These are phyloP conservation scores for Linyphia triangularis DNA, from an alignment of 2,888 invertebrate genomes.

Conservation along the genomic window DNA sequence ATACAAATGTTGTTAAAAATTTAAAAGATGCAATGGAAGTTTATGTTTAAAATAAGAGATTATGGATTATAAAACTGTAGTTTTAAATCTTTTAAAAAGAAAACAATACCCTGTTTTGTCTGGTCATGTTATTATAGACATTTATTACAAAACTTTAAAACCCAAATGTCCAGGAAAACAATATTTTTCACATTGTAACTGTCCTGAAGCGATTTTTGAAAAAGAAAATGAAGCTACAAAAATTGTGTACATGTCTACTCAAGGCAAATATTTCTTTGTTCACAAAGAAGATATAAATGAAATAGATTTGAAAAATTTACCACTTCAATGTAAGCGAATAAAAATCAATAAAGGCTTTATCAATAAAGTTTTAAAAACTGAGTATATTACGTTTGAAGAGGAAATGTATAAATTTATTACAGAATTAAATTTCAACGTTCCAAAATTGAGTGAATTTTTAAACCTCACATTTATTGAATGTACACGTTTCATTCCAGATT, in stretches of 20 bases:
- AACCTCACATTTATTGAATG: background rate
- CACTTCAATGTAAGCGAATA: background rate
- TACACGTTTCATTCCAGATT: conserved; percentile 1
- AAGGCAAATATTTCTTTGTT: background rate
- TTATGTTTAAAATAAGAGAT: background rate
- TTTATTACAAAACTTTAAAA: background rate
- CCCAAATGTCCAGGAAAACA: background rate
- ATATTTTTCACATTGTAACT: background rate
- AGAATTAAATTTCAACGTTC: background rate
- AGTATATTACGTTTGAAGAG: background rate
- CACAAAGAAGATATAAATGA: background rate
- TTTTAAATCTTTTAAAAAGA: background rate
- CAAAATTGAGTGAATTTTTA: background rate
- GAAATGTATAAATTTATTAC: background rate
- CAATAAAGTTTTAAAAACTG: conserved; percentile 16
- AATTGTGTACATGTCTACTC: background rate
- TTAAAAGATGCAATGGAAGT: too few relatives aligned
- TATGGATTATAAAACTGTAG: background rate
- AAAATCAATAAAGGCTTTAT: background rate
- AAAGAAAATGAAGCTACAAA: background rate
- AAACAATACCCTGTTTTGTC: background rate
- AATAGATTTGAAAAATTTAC: background rate
- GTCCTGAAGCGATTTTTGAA: background rate
- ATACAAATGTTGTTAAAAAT: too few relatives aligned
- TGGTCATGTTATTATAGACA: background rate